A percentile compares a stretch with the other conserved stretches of the same genome.
Conservation (phyloP, 2,797 vertebrate species). For the Champsocephalus gunnari region DNA sequence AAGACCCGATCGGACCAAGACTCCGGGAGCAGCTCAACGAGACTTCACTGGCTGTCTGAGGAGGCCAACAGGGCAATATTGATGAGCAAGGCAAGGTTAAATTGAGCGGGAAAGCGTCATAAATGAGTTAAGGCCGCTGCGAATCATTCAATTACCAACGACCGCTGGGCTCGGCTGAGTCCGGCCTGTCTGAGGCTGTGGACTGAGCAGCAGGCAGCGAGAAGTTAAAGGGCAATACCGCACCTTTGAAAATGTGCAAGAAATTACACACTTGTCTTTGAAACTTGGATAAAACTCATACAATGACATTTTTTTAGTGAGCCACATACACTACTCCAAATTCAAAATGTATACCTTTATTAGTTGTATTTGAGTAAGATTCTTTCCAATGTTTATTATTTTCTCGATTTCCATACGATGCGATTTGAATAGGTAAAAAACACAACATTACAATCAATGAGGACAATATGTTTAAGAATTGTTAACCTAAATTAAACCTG, state of each 20-base stretch:
- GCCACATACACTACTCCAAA: not conserved
- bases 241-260: not conserved
- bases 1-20: constrained; percentile 41
- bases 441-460: too few species aligned
- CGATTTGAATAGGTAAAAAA: too few species aligned
- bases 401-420: too few species aligned
- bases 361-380: not conserved
- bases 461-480: too few species aligned
- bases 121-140: constrained; percentile 79
- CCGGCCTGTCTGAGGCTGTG: constrained; percentile 53
- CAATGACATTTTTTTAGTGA: not conserved
- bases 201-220: constrained; percentile 36
- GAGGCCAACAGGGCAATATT: constrained; percentile 77
- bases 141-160: constrained; percentile 83
- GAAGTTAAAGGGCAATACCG: constrained; percentile 12
- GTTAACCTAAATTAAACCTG: too few species aligned
- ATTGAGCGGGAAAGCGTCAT: constrained; percentile 84
- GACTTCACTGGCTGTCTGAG: constrained; percentile 51
- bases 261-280: not conserved
- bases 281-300: not conserved
- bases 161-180: constrained; percentile 73
- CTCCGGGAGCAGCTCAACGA: constrained; percentile 60
- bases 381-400: too few species aligned
- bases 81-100: constrained; percentile 79
- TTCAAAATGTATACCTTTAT: not conserved